These are phyloP conservation scores for Drosophila setosimentum DNA, from an alignment of 2,888 invertebrate species.

Conservation along the genomic window DNA sequence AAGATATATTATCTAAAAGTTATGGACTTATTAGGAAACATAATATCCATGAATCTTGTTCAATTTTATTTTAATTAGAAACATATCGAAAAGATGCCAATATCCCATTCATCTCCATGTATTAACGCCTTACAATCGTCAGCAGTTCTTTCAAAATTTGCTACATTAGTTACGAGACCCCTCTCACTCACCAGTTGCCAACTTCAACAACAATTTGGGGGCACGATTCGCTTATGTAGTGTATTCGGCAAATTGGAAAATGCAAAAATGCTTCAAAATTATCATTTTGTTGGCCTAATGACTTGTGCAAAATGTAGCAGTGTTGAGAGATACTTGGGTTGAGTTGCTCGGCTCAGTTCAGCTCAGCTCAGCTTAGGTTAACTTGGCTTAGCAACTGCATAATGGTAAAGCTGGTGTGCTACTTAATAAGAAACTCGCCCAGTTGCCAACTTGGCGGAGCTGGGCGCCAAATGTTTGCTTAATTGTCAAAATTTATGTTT, in stretches of 20 bases:
- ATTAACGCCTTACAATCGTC: background rate
- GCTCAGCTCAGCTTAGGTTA: conserved; percentile 18
- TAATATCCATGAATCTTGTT: background rate
- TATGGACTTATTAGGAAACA: background rate
- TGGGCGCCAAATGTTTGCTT: conserved; percentile 61
- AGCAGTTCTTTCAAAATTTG: background rate
- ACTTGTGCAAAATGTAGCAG: conserved; percentile 67
- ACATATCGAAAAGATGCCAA: background rate
- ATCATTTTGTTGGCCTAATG: conserved; percentile 69
- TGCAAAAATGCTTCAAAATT: conserved; percentile 68
- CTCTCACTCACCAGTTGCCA: background rate
- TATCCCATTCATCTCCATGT: background rate
- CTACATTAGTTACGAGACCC: background rate
- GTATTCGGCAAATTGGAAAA: conserved; percentile 57
- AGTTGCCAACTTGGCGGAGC: conserved; percentile 37
- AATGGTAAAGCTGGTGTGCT: conserved; percentile 16
- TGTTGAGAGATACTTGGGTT: conserved; percentile 51
- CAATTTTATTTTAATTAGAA: background rate
- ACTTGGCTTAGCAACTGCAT: conserved; percentile 18
- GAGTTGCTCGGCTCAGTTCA: background rate
- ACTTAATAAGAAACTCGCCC: conserved; percentile 24
- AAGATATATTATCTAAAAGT: background rate
- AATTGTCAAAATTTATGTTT: conserved; percentile 72
- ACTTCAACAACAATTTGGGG: background rate
- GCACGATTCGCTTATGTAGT: conserved; percentile 14